Evolutionary conservation across 2,797 vertebrate species (phyloP), one percentile per base, ranked within the genome.

Genomic region (Lindbergichthys nudifrons): DNA sequence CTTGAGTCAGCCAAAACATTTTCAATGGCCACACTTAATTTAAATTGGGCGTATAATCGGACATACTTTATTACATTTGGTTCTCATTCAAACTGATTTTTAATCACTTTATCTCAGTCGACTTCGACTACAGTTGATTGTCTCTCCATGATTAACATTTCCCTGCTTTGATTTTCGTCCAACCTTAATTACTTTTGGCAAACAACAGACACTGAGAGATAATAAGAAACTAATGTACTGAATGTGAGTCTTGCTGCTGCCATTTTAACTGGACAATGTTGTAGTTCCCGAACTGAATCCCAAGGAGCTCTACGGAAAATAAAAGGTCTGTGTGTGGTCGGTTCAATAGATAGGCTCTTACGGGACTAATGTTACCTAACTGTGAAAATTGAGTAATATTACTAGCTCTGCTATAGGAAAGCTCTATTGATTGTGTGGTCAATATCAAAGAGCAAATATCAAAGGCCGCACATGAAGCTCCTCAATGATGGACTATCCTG

Each of bases 341-440:
- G 82, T 93, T 94, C 92, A 76, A 92, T 93, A 86, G 58, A 85
- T 89, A 75, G 73, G 80, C 88, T 90, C 82, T 90, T 88, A 86
- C 45, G 54, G 75, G 90, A 92, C 84, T 92, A 92, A 91, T 85
- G 89, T 91, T 89, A 87, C 89, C 87, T 85, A 92, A 90, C 88
- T 89, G 90, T 75, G 74, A 91, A 93, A 92, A 93, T 86, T 75
- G 69, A 93, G 91, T 89, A 91, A 93, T 94, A 92, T 94, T 92
- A 92, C 84, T 64, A 82, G 75, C 85, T 72, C 73, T 60, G 77
- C 83, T 82, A 90, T 86, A 88, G 84, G 85, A 89, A 90, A 84
- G 83, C 81, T 87, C 62, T 91, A 93, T 93, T 86, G 94, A 94
- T 90, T 88, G 63, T 86, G 84, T 86, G 89, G 88, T 92, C 92